Evolutionary conservation across 2,888 invertebrate species (phyloP).

Genomic region (Brachypalpus laphriformis): DNA sequence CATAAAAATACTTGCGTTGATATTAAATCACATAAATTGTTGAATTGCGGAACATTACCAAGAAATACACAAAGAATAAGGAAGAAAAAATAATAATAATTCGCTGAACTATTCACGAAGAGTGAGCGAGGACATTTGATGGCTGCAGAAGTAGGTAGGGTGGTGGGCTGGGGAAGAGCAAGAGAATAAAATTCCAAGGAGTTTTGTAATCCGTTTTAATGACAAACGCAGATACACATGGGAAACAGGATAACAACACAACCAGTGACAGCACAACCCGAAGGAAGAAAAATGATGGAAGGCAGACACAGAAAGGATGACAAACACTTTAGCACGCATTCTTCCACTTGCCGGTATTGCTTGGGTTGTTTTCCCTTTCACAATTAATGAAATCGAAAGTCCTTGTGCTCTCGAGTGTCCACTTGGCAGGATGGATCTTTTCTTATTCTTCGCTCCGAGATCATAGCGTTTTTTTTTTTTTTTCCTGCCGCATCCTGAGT

Average conservation of each 20-base stretch:
- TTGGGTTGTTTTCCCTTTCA: constrained; percentile 67
- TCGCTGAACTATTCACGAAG: constrained; percentile 48
- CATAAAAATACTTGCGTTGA: constrained; percentile 61
- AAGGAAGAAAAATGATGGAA: constrained; percentile 27
- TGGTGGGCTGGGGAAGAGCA: background rate
- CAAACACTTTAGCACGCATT: constrained; percentile 72
- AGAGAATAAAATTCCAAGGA: constrained; percentile 43
- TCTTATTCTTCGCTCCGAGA: constrained; percentile 45
- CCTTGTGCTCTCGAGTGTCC: constrained; percentile 68
- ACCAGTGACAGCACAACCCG: constrained; percentile 7
- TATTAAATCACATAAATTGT: constrained; percentile 69
- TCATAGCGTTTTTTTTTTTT: constrained; percentile 17
- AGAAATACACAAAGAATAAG: constrained; percentile 22
- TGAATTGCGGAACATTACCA: constrained; percentile 52
- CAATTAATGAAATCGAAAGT: constrained; percentile 72
- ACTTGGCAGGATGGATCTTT: constrained; percentile 61
- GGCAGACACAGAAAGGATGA: constrained; percentile 37
- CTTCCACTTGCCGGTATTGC: constrained; percentile 41
- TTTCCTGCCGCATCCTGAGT: constrained; percentile 15
- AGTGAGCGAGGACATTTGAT: constrained; percentile 1
- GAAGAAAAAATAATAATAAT: constrained; percentile 36
- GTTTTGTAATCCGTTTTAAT: constrained; percentile 52
- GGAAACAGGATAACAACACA: constrained; percentile 56
- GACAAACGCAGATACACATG: constrained; percentile 61
- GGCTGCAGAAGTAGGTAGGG: background rate